phyloP scores from a whole-genome alignment of 2,797 vertebrate genomes.

The Sebastes trivittatus region DNA sequence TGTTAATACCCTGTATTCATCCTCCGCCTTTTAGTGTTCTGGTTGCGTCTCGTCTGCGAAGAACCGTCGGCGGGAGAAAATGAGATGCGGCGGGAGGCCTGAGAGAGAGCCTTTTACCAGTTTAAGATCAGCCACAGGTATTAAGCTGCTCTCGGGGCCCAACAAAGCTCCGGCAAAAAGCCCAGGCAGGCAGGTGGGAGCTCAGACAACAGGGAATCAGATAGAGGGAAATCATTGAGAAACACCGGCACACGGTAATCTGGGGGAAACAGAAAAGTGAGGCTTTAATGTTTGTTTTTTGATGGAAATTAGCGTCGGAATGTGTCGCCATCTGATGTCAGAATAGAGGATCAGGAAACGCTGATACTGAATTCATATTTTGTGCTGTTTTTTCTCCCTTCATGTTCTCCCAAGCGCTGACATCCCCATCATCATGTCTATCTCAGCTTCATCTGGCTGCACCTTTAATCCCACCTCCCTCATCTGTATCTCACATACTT shows the following conservation, averaged over 20 bases:
- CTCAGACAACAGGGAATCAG: slow-evolving; percentile 44
- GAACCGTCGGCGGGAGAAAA: slow-evolving; percentile 41
- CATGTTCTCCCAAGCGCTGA: background rate
- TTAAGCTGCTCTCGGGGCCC: slow-evolving; percentile 60
- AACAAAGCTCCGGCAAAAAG: slow-evolving; percentile 49
- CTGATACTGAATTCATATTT: slow-evolving; percentile 12
- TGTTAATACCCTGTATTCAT: slow-evolving; percentile 11
- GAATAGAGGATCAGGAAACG: slow-evolving; percentile 21
- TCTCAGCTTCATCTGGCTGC: slow-evolving; percentile 18
- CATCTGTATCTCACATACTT: slow-evolving; percentile 1
- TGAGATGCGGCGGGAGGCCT: slow-evolving; percentile 55
- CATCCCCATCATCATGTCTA: background rate
- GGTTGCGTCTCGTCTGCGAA: slow-evolving; percentile 1
- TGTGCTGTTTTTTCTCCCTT: background rate
- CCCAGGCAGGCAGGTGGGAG: slow-evolving; percentile 36
- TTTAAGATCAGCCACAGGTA: slow-evolving; percentile 69
- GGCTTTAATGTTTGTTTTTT: slow-evolving; percentile 39
- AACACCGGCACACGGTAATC: slow-evolving; percentile 33
- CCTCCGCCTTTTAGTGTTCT: slow-evolving; percentile 9
- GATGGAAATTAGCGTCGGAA: slow-evolving; percentile 7
- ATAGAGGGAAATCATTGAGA: slow-evolving; percentile 47
- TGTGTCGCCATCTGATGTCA: slow-evolving; percentile 28
- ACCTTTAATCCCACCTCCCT: slow-evolving; percentile 26
- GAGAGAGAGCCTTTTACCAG: slow-evolving; percentile 55
- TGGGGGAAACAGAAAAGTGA: slow-evolving; percentile 33